These are phyloP conservation scores for Rhyacophila evoluta DNA, from an alignment of 2,888 invertebrate genomes.

Conservation along the genomic window DNA sequence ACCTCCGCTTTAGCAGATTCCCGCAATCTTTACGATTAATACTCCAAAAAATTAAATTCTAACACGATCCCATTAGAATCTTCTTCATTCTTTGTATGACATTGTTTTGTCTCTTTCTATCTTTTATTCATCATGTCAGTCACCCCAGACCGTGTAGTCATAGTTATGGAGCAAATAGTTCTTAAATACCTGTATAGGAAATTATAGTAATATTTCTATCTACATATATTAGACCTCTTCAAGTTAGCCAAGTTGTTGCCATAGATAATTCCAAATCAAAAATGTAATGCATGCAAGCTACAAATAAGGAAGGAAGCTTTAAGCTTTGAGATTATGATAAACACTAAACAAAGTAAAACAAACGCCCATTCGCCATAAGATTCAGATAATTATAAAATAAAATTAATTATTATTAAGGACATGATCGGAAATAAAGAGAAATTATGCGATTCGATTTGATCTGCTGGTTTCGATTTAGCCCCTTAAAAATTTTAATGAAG, in stretches of 20 bases:
- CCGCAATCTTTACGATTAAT: constrained; percentile 34
- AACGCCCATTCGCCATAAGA: constrained; percentile 51
- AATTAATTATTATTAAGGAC: constrained; percentile 39
- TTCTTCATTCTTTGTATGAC: constrained; percentile 7
- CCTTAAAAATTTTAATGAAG: constrained; percentile 26
- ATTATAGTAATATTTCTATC: constrained; percentile 49
- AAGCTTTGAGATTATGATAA: constrained; percentile 56
- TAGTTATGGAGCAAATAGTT: constrained; percentile 51
- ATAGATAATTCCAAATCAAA: constrained; percentile 52
- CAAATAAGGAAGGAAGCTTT: constrained; percentile 55
- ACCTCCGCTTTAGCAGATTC: constrained; percentile 43
- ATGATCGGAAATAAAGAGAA: constrained; percentile 35
- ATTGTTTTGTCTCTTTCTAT: constrained; percentile 25
- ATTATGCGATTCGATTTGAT: constrained; percentile 10
- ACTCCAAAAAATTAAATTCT: not conserved
- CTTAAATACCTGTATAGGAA: constrained; percentile 52
- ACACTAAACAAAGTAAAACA: constrained; percentile 52
- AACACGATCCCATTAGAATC: constrained; percentile 3
- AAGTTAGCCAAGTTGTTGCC: constrained; percentile 52
- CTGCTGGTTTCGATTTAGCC: constrained; percentile 17
- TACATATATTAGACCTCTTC: constrained; percentile 52
- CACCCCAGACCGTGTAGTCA: constrained; percentile 50
- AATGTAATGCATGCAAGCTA: constrained; percentile 51
- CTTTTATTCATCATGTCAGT: constrained; percentile 37
- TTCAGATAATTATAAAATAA: constrained; percentile 49